Base-by-base conservation (phyloP, 1,140 invertebrate species). In the Mercenaria mercenaria region DNA sequence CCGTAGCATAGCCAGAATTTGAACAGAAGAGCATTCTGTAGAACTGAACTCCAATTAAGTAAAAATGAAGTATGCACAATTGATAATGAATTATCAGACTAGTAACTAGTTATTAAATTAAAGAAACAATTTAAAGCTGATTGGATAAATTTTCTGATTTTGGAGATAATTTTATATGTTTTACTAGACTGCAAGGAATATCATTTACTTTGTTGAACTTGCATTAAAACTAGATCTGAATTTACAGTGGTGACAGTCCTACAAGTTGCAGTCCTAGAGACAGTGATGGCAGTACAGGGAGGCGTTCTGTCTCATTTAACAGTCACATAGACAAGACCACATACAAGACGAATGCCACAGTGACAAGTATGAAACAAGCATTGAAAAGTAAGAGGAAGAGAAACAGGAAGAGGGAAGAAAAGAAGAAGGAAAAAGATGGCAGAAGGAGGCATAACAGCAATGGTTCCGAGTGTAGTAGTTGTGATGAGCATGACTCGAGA, bases 281-380 rank as follows among this genome's bases (percentile, higher is more conserved):
- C 39, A 90, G 90, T 59, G 93, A 93, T 20, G 92, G 93, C 29
- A 72, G 76, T 32, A 85, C 88, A 15, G 90, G 83, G 20, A 91
- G 89, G 34, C 93, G 93, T 13, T 95, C 93, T 41, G 95, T 96
- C 0, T 94, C 94, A 4, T 96, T 96, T 84, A 95, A 92, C 85
- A 94, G 93, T 23, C 93, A 93, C 37, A 91, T 96, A 6, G 95
- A 96, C 80, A 87, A 92, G 34, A 91, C 95, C 0, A 94, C 93
- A 0, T 96, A 92, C 92, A 94, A 94, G 69, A 72, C 93, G 0
- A 93, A 92, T 43, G 91, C 93, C 13, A 90, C 94, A 11, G 94
- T 95, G 6, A 93, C 83, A 34, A 93, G 92, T 84, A 95, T 96
- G 95, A 94, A 93, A 34, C 91, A 92, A 20, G 88, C 93, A 13